These are phyloP conservation scores for Cantharis rustica DNA, from an alignment of 2,888 invertebrate genomes.

Conservation along the genomic window DNA sequence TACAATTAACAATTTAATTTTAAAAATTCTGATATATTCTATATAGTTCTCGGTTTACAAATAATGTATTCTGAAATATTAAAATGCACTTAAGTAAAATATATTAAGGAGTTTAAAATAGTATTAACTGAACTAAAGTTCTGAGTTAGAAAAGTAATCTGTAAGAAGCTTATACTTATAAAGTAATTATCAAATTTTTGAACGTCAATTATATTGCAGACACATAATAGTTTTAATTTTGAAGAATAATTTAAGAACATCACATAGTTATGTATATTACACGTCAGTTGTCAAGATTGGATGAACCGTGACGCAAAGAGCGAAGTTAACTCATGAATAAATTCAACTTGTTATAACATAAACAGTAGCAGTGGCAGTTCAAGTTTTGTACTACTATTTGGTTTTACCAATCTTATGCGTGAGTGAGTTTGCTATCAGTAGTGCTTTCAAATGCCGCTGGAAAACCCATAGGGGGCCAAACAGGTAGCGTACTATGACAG, in stretches of 20 bases:
- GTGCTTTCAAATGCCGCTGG: slow-evolving; percentile 32
- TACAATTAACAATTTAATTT: no score
- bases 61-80: no score
- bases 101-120: no score
- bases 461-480: slow-evolving; percentile 32
- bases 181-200: background rate
- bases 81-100: no score
- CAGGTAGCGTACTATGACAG: slow-evolving; percentile 33
- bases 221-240: background rate
- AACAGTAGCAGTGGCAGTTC: slow-evolving; percentile 37
- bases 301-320: slow-evolving; percentile 31
- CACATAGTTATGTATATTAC: slow-evolving; percentile 27
- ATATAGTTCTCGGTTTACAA: no score
- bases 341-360: slow-evolving; percentile 30
- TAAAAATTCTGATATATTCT: no score
- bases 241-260: background rate
- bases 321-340: slow-evolving; percentile 33
- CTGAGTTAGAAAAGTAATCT: background rate
- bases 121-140: background rate
- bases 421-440: slow-evolving; percentile 36
- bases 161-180: background rate
- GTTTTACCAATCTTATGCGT: slow-evolving; percentile 38
- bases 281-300: slow-evolving; percentile 32
- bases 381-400: slow-evolving; percentile 35
- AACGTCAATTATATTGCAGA: background rate